Evolutionary conservation across 2,113 vertebrate species (phyloP), one percentile per base, ranked within the genome.

Genomic region (Oceanodroma tethys): DNA sequence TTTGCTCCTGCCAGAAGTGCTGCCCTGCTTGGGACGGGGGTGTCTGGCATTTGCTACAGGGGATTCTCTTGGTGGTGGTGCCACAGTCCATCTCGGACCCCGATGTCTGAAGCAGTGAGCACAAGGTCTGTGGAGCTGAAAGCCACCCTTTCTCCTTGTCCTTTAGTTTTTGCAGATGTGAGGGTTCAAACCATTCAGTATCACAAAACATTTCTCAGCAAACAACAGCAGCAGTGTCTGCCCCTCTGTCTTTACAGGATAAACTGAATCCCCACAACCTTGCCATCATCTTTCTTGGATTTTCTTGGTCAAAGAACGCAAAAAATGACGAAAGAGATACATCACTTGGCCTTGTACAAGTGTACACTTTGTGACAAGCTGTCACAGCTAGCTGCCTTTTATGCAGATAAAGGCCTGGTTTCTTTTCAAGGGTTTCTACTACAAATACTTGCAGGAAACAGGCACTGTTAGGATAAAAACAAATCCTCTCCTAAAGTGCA

Each of bases 11-110:
- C 58, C 59, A 50, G 63, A 55, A 93, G 59, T 2, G 2, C 26
- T 2, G 7, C 62, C 60, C 50, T 63, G 53, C 59, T 75, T 0
- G 1, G 26, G 58, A 52, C 0, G 2, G 38, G 2, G 25, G 13
- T 25, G 6, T 7, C n/a, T 50, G 82, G 36, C 10, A 17, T 52
- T 84, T 73, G 12, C 8, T 36, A 21, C 18, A 29, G 15, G 16
- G 25, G 11, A 11, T 43, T 83, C 23, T 62, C 60, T 15, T 56
- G 65, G 32, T 16, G 40, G 82, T 32, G 36, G 21, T 42, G 66
- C 47, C 47, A 34, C 4, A 1, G 34, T 22, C 40, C 12, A 22
- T 26, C 59, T 42, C 13, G 29, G 26, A 20, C 17, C n/a, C 19
- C 5, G 13, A 13, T 3, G 23, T 29, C 40, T 38, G 11, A 68